A percentile compares a stretch with the other conserved stretches of the same genome.
phyloP scores from a whole-genome alignment of 2,888 invertebrate species.

The Melanophora roralis region DNA sequence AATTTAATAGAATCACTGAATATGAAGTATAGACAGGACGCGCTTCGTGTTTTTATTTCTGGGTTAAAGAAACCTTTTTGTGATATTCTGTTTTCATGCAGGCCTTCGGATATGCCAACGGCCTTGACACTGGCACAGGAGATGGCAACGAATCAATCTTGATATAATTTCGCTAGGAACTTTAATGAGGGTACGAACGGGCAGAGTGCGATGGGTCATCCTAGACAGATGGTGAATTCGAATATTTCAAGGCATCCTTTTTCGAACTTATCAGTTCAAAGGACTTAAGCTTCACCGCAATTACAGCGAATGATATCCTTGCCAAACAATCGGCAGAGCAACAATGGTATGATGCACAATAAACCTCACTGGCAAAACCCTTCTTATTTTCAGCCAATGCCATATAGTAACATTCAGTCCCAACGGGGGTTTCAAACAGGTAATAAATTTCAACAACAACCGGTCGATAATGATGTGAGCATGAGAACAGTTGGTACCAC shows the following conservation, averaged over 20 bases:
- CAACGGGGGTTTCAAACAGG: not conserved
- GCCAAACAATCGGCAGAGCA: not conserved
- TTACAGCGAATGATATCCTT: too few relatives aligned
- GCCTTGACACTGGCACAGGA: not conserved
- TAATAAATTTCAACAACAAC: not conserved
- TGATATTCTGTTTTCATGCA: not conserved
- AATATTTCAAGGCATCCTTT: too few relatives aligned
- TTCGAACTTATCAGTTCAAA: too few relatives aligned
- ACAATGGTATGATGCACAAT: too few relatives aligned
- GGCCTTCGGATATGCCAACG: not conserved
- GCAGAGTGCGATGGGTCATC: not conserved
- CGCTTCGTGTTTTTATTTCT: conserved; percentile 6
- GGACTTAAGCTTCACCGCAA: too few relatives aligned
- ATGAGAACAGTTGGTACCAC: not conserved
- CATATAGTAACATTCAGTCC: not conserved
- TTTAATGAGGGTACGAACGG: not conserved
- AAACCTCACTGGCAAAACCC: too few relatives aligned
- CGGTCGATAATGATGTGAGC: conserved; percentile 1
- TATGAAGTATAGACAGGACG: conserved; percentile 34
- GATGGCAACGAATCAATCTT: not conserved
- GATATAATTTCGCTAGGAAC: conserved; percentile 11
- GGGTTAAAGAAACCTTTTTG: not conserved
- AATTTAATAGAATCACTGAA: not conserved
- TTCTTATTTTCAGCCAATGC: not conserved
- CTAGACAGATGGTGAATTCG: not conserved